Evolutionary conservation across 2,797 vertebrate species (phyloP).

Genomic region (Urophycis tenuis): DNA sequence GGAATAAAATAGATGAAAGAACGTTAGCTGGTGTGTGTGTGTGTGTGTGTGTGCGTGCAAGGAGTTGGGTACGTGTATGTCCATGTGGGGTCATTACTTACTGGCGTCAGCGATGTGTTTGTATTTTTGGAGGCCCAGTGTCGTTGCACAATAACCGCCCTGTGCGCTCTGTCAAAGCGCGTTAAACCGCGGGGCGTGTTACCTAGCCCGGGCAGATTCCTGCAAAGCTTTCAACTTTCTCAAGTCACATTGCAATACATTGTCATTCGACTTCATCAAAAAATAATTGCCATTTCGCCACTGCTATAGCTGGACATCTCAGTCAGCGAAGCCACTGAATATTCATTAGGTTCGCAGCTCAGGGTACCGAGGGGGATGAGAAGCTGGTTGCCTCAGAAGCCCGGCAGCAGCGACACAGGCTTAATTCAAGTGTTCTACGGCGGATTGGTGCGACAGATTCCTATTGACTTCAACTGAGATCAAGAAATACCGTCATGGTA

Average conservation of each 20-base stretch:
- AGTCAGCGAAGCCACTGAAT: constrained; percentile 26
- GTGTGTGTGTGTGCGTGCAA: no score
- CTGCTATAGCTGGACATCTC: background rate
- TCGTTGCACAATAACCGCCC: constrained; percentile 43
- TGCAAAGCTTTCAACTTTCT: background rate
- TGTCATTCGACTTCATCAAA: background rate
- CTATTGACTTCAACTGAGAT: background rate
- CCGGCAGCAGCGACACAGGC: constrained; percentile 10
- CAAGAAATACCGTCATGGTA: background rate
- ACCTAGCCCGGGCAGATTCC: constrained; percentile 64
- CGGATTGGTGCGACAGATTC: background rate
- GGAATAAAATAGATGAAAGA: background rate
- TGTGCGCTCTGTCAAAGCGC: constrained; percentile 35
- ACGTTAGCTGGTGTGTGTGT: background rate
- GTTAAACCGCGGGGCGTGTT: constrained; percentile 45
- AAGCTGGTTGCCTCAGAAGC: constrained; percentile 30
- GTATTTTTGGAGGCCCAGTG: background rate
- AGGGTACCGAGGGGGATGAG: constrained; percentile 1
- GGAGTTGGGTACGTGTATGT: background rate
- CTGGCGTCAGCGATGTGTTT: background rate
- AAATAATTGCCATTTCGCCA: background rate
- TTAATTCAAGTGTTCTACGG: background rate
- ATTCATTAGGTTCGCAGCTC: constrained; percentile 35
- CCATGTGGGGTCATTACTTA: background rate
- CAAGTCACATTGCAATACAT: constrained; percentile 6